These are phyloP conservation scores for Dinothrombium tinctorium DNA, from an alignment of 1,140 invertebrate genomes.

Conservation along the genomic window DNA sequence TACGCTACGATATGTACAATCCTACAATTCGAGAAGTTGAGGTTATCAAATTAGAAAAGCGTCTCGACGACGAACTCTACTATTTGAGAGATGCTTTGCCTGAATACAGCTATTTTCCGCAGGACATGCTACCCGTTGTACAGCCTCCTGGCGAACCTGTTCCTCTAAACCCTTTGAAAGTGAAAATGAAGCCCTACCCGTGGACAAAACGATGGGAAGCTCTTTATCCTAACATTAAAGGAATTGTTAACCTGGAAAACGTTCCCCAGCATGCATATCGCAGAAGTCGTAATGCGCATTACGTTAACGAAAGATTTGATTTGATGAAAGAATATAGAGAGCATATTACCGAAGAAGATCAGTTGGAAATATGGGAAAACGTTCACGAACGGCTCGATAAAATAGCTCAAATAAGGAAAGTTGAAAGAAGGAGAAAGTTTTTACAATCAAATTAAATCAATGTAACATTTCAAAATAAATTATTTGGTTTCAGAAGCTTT, in stretches of 20 bases:
- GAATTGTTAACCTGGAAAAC: conserved; percentile 11
- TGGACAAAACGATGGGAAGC: conserved; percentile 67
- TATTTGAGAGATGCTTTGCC: conserved; percentile 80
- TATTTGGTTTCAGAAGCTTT: too few relatives aligned
- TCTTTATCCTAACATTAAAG: conserved; percentile 38
- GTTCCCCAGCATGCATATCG: conserved; percentile 27
- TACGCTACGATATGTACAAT: conserved; percentile 78
- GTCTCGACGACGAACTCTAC: conserved; percentile 63
- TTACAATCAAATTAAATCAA: too few relatives aligned
- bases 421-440: too few relatives aligned
- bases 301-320: conserved; percentile 72
- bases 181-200: conserved; percentile 56
- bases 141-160: conserved; percentile 44
- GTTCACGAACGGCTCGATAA: conserved; percentile 45
- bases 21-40: conserved; percentile 72
- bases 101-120: conserved; percentile 76
- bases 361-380: conserved; percentile 57
- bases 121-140: conserved; percentile 67
- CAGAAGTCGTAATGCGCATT: conserved; percentile 29
- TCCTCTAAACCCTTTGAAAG: conserved; percentile 64
- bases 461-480: too few relatives aligned
- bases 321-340: conserved; percentile 78
- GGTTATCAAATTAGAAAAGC: conserved; percentile 68
- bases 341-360: conserved; percentile 60
- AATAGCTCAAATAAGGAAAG: conserved; percentile 17